Percentiles rank a stretch among this genome's conserved stretches.
Conservation (phyloP, 2,113 vertebrate species). For the Cyanoderma ruficeps region DNA sequence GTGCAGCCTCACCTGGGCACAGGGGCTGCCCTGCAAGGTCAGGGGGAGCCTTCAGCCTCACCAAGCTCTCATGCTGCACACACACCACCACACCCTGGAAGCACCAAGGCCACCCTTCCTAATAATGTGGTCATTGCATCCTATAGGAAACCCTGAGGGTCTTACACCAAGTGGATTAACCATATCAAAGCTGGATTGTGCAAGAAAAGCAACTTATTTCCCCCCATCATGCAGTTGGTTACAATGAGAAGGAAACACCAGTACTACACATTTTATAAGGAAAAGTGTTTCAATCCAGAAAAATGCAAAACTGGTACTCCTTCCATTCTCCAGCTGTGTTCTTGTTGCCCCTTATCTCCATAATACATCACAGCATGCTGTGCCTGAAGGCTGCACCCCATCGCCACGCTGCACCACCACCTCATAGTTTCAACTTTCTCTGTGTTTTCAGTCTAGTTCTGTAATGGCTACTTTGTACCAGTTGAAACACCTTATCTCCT, state of each 20-base stretch:
- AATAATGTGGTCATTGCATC: background rate
- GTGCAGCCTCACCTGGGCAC: background rate
- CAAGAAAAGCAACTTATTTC: background rate
- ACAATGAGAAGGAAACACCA: background rate
- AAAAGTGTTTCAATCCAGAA: background rate
- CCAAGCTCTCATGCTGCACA: background rate
- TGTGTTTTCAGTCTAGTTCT: background rate
- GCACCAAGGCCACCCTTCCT: background rate
- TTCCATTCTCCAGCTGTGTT: background rate
- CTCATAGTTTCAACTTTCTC: background rate
- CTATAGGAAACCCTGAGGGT: background rate
- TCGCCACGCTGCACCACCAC: fast-evolving
- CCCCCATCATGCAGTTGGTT: fast-evolving
- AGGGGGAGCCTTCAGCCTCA: background rate
- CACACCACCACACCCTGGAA: fast-evolving
- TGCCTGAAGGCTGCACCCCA: background rate
- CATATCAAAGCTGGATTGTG: background rate
- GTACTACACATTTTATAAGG: background rate
- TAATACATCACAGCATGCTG: fast-evolving
- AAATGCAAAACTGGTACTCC: background rate
- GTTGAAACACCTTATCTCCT: background rate
- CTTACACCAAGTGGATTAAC: background rate
- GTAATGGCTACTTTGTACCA: background rate
- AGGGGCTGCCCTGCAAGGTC: background rate
- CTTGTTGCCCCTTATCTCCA: background rate